Evolutionary conservation across 2,888 invertebrate species (phyloP).

Genomic region (Drosophila peninsularis): DNA sequence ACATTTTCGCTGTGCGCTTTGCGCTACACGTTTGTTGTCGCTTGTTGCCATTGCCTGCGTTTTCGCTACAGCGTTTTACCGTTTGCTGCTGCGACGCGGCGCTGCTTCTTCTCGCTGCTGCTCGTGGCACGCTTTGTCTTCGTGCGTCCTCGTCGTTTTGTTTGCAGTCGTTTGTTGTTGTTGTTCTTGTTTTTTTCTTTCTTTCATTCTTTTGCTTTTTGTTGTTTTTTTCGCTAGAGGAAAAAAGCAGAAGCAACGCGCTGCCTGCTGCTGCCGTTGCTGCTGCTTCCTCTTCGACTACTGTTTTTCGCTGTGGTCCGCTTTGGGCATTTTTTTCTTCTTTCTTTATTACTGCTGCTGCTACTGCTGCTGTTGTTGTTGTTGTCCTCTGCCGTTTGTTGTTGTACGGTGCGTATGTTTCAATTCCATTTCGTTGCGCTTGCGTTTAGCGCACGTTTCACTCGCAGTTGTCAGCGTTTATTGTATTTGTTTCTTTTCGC

Average conservation of each 20-base stretch:
- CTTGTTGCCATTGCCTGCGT: constrained; percentile 48
- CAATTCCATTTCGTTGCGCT: constrained; percentile 35
- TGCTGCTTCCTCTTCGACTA: constrained; percentile 23
- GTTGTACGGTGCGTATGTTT: constrained; percentile 48
- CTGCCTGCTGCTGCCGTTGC: constrained; percentile 12
- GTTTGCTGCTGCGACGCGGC: constrained; percentile 20
- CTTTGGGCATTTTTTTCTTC: constrained; percentile 48
- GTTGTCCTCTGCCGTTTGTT: constrained; percentile 4
- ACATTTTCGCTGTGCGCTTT: constrained; percentile 57
- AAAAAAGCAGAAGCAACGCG: constrained; percentile 13
- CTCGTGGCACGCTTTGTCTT: constrained; percentile 29
- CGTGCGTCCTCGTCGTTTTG: constrained; percentile 33
- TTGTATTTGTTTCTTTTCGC: background rate
- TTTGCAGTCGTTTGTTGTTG: constrained; percentile 12
- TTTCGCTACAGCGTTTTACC: constrained; percentile 40
- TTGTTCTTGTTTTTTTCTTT: background rate
- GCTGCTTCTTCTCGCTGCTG: constrained; percentile 13
- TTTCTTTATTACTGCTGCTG: constrained; percentile 9
- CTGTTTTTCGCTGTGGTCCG: constrained; percentile 38
- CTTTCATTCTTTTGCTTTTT: constrained; percentile 15
- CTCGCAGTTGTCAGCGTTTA: constrained; percentile 17
- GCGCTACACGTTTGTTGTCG: constrained; percentile 46
- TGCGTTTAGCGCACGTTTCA: constrained; percentile 25
- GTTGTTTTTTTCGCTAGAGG: constrained; percentile 15
- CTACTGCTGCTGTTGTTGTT: constrained; percentile 12